These are phyloP conservation scores for Pituophis catenifer DNA, from an alignment of 2,113 vertebrate species.

Conservation along the genomic window DNA sequence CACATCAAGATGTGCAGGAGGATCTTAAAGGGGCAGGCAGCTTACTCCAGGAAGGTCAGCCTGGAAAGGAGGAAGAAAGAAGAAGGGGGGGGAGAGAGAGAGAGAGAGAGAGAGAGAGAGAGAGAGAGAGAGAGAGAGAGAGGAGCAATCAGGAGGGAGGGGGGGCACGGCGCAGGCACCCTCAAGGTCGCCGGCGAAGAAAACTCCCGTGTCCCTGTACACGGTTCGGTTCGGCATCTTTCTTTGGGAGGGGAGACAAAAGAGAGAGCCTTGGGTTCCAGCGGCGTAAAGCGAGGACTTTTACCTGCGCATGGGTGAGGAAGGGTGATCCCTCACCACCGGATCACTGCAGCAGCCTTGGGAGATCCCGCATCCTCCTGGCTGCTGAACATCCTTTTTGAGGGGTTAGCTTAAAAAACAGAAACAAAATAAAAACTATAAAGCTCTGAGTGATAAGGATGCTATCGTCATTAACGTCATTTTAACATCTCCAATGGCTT, in stretches of 20 bases:
- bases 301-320: background rate
- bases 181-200: background rate
- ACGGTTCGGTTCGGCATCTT: background rate
- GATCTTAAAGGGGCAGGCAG: constrained; percentile 83
- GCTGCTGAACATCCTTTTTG: background rate
- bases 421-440: too few species aligned
- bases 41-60: background rate
- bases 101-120: background rate
- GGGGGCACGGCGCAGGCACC: background rate
- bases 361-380: background rate
- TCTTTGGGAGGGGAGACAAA: background rate
- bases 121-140: background rate
- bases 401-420: background rate
- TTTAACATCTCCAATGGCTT: background rate
- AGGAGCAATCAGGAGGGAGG: background rate
- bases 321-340: background rate
- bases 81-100: background rate
- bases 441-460: too few species aligned
- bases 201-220: background rate
- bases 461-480: too few species aligned
- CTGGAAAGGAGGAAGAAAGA: background rate
- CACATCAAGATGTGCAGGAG: constrained; percentile 79
- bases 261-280: background rate
- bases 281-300: background rate
- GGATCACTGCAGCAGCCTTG: background rate